phyloP scores from a whole-genome alignment of 2,113 vertebrate species.

The Leiothrix lutea region DNA sequence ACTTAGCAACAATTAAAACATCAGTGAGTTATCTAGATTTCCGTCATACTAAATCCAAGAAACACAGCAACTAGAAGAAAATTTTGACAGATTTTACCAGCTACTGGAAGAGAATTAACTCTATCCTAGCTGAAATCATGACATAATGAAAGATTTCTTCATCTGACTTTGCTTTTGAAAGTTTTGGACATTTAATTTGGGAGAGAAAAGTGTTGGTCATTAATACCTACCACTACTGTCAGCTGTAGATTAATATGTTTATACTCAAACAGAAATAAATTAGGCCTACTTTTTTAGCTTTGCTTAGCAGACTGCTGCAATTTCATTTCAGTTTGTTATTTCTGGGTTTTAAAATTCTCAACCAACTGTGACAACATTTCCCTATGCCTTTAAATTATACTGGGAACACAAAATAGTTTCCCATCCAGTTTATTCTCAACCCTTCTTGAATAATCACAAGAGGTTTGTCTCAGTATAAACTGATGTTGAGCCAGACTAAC shows the following conservation, averaged over 20 bases:
- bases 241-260: not conserved
- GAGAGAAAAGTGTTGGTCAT: not conserved
- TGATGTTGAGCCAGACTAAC: not conserved
- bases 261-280: not conserved
- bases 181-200: not conserved
- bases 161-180: not conserved
- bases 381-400: not conserved
- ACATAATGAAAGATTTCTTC: not conserved
- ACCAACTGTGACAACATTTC: not conserved
- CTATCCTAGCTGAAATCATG: not conserved
- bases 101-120: not conserved
- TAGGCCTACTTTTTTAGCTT: not conserved
- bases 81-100: not conserved
- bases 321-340: not conserved
- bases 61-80: not conserved
- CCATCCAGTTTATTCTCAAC: not conserved
- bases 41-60: not conserved
- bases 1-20: not conserved
- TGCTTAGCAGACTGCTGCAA: not conserved
- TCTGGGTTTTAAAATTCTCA: not conserved
- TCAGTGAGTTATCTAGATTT: not conserved
- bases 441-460: not conserved
- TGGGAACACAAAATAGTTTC: not conserved
- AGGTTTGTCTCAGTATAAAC: not conserved
- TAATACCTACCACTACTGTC: not conserved